Percentiles rank a stretch among this genome's conserved stretches.
These are phyloP conservation scores for Falco punctatus DNA, from an alignment of 2,113 vertebrate genomes.

Conservation along the genomic window DNA sequence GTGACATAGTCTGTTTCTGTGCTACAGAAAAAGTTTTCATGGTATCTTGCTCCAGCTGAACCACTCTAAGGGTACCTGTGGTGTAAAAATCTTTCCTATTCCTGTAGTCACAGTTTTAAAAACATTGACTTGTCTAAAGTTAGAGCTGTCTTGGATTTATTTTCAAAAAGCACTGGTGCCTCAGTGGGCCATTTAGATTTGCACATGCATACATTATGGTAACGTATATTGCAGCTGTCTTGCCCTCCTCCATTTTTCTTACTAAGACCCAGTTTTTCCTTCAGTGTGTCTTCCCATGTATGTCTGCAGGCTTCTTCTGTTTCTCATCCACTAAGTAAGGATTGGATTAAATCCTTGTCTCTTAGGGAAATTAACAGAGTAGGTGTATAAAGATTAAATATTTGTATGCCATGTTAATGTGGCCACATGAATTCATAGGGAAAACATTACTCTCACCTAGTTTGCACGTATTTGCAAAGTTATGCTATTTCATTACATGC, in stretches of 20 bases:
- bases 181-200: background rate
- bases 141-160: background rate
- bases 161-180: background rate
- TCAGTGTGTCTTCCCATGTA: background rate
- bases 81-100: background rate
- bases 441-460: background rate
- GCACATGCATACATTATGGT: background rate
- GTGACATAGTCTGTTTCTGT: accelerated
- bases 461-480: background rate
- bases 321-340: background rate
- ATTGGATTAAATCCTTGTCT: background rate
- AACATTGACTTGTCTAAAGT: background rate
- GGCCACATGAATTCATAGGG: background rate
- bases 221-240: background rate
- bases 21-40: background rate
- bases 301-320: background rate
- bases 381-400: background rate
- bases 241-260: background rate
- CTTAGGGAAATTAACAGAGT: background rate
- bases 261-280: background rate
- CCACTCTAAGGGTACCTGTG: background rate
- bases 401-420: background rate
- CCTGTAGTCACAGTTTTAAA: background rate
- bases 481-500: background rate
- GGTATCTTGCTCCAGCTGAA: background rate